These are phyloP conservation scores for Cossypha dichroa DNA, from an alignment of 2,797 vertebrate genomes.

Conservation along the genomic window DNA sequence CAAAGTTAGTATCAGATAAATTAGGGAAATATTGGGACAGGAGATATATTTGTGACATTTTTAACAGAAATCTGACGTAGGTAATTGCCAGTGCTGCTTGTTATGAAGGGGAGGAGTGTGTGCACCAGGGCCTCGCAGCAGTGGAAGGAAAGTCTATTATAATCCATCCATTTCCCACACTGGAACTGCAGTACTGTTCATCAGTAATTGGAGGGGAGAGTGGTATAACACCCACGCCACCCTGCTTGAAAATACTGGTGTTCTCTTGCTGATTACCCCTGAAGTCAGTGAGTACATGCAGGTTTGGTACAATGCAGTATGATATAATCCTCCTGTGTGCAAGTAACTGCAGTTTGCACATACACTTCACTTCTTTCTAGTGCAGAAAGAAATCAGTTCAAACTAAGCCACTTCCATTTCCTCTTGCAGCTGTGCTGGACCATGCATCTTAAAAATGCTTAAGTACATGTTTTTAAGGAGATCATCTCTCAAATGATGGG, in stretches of 20 bases:
- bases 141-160: not conserved
- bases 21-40: not conserved
- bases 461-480: not conserved
- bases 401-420: not conserved
- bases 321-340: not conserved
- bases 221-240: rapidly evolving
- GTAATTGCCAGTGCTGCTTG: not conserved
- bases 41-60: not conserved
- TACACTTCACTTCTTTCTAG: not conserved
- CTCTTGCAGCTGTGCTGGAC: not conserved
- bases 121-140: not conserved
- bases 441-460: not conserved
- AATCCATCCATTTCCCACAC: not conserved
- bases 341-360: rapidly evolving
- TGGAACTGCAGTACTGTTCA: not conserved
- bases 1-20: not conserved
- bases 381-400: not conserved
- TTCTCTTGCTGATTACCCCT: not conserved
- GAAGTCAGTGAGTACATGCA: not conserved
- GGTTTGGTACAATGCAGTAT: not conserved
- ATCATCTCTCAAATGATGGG: not conserved
- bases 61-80: not conserved
- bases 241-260: not conserved
- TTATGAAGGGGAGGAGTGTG: not conserved
- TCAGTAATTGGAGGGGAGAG: not conserved